Conservation (phyloP, 2,888 invertebrate species). For the Pycnomerus fuliginosus region DNA sequence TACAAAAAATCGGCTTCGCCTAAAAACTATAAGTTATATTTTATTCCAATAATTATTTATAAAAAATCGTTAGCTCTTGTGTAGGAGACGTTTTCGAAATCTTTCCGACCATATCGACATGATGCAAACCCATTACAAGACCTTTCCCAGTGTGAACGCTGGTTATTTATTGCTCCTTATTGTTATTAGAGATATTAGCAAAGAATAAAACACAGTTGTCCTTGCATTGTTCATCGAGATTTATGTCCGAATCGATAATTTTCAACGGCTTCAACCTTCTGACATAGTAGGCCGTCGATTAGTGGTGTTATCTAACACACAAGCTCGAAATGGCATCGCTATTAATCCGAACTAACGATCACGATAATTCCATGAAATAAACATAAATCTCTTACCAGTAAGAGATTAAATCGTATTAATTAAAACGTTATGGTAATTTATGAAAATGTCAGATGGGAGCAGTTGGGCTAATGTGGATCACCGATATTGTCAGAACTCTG, state of each 20-base stretch:
- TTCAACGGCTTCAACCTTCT: constrained; percentile 23
- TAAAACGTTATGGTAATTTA: constrained; percentile 21
- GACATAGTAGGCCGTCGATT: too few relatives aligned
- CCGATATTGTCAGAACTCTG: too few relatives aligned
- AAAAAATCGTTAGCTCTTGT: too few relatives aligned
- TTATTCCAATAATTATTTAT: too few relatives aligned
- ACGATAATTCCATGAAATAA: constrained; percentile 15
- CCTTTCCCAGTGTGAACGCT: too few relatives aligned
- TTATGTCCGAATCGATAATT: constrained; percentile 26
- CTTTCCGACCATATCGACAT: too few relatives aligned
- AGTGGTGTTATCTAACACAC: constrained; percentile 17
- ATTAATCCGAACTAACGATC: constrained; percentile 18
- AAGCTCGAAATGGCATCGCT: constrained; percentile 18
- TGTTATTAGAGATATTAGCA: constrained; percentile 21
- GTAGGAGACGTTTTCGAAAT: too few relatives aligned
- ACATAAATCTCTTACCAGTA: constrained; percentile 14
- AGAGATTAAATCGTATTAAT: constrained; percentile 17
- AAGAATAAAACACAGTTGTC: constrained; percentile 25
- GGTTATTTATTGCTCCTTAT: constrained; percentile 17
- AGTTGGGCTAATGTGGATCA: constrained; percentile 2
- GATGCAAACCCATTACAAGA: too few relatives aligned
- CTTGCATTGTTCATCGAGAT: constrained; percentile 35
- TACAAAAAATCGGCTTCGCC: too few relatives aligned
- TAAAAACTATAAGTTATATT: too few relatives aligned
- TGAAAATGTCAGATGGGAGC: constrained; percentile 9